phyloP scores from a whole-genome alignment of 2,113 vertebrate species.

The Hyaena hyaena region DNA sequence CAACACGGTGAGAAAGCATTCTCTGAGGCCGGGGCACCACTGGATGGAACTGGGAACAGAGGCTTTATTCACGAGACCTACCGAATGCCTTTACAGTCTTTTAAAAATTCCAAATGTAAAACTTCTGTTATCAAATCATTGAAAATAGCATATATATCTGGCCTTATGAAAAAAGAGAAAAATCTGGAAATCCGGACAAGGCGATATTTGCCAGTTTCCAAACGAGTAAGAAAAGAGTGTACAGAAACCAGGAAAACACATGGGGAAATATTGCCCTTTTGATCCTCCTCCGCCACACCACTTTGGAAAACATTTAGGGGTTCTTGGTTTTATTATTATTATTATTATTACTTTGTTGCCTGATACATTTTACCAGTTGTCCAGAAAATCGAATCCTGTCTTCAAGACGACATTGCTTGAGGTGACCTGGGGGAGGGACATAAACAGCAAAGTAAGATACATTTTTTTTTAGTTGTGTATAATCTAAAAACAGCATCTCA shows the following conservation, averaged over 20 bases:
- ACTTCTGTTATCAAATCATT: constrained; percentile 81
- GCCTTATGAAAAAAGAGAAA: constrained; percentile 83
- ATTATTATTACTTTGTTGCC: background rate
- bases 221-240: constrained; percentile 79
- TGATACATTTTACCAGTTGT: constrained; percentile 94
- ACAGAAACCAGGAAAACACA: constrained; percentile 78
- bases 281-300: constrained; percentile 41
- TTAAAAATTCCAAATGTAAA: constrained; percentile 81
- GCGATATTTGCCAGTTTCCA: constrained; percentile 82
- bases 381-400: constrained; percentile 99
- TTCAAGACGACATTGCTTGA: constrained; percentile 94
- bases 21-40: background rate
- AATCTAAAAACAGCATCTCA: constrained; percentile 68
- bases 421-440: constrained; percentile 88
- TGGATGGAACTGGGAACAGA: background rate
- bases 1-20: background rate
- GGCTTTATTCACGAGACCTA: constrained; percentile 59
- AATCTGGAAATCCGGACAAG: constrained; percentile 80
- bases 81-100: constrained; percentile 67
- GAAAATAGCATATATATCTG: constrained; percentile 80
- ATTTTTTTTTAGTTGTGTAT: background rate
- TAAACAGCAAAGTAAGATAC: background rate
- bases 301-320: constrained; percentile 59
- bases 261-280: constrained; percentile 49
- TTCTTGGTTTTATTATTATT: constrained; percentile 26